Base-by-base conservation (phyloP, 2,888 invertebrate genomes). In the Opisthograptis luteolata region DNA sequence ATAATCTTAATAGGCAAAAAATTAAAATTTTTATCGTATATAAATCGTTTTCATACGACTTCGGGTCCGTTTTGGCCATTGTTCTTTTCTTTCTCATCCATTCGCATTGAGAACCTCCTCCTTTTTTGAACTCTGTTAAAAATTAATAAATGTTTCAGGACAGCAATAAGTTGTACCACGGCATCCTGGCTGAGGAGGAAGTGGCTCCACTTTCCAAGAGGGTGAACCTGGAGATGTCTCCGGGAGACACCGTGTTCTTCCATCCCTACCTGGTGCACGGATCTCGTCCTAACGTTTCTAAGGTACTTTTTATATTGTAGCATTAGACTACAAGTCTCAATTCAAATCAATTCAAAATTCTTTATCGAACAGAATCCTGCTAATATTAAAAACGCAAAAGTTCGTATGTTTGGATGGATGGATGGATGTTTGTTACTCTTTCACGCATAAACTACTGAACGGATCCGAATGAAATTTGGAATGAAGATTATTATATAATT, bases 231-330 rank as follows among this genome's bases (percentile, higher is more conserved):
- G 92, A 93, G 60, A 97, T 97, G 96, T 92, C 94, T 25, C 94
- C 95, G 9, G 97, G 97, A 0, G 97, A 97, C 76, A 97, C 97
- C 0, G 94, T 96, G 3, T 94, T 97, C 86, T 97, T 97, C 80
- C 96, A 96, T 82, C 96, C 97, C 0, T 72, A 94, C 12, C 74
- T 97, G 9, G 91, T 97, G 32, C 97, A 97, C 73, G 97, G 97
- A 2, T 97, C 97, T 0, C 96, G 96, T 6, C 92, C 94, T 20
- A 97, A 97, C 77, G 79, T 81, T n/a, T 94, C 96, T 0, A 87
- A 92, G 68, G 94, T 93, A 47, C 3, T 17, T 15, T 27, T 3
- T 27, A 2, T 24, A 2, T n/a, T n/a, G n/a, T n/a, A n/a, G n/a
- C n/a, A n/a, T n/a, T n/a, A n/a, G n/a, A n/a, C n/a, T n/a, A n/a